Conservation (phyloP, 2,888 invertebrate genomes). For the Macrosiphum euphorbiae region DNA sequence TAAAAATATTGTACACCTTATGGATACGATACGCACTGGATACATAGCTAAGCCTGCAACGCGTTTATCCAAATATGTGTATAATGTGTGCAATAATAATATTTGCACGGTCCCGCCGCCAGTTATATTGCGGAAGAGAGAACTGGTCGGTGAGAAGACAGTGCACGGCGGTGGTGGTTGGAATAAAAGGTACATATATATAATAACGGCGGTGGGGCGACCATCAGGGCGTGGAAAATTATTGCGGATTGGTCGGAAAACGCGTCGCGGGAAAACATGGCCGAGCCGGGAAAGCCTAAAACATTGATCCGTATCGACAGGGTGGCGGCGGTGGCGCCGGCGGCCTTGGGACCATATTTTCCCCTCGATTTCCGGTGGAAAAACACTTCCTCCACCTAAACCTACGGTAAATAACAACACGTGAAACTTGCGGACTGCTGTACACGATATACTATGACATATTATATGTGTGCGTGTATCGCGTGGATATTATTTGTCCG, state of each 20-base stretch:
- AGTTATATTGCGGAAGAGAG: neutral
- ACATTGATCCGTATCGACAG: constrained; percentile 64
- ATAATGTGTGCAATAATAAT: neutral
- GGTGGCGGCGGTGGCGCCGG: neutral
- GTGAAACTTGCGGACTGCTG: neutral
- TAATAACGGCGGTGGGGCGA: neutral
- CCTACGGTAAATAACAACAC: neutral
- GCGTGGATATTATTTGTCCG: neutral
- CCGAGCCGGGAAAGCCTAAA: constrained; percentile 63
- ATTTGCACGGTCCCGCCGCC: neutral
- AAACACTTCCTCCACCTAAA: neutral
- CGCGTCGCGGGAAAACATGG: constrained; percentile 61
- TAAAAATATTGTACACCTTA: neutral
- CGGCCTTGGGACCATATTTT: constrained; percentile 40
- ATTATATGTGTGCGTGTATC: neutral
- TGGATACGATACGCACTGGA: neutral
- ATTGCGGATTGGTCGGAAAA: constrained; percentile 64
- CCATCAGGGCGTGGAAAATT: constrained; percentile 60
- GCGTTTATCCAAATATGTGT: neutral
- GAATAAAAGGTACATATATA: neutral
- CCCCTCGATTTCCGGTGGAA: constrained; percentile 46
- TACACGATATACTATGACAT: neutral
- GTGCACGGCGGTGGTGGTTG: neutral
- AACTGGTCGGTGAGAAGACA: neutral
- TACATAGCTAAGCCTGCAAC: neutral